Base-by-base conservation (phyloP, 2,888 invertebrate genomes). In the Elegia similella region DNA sequence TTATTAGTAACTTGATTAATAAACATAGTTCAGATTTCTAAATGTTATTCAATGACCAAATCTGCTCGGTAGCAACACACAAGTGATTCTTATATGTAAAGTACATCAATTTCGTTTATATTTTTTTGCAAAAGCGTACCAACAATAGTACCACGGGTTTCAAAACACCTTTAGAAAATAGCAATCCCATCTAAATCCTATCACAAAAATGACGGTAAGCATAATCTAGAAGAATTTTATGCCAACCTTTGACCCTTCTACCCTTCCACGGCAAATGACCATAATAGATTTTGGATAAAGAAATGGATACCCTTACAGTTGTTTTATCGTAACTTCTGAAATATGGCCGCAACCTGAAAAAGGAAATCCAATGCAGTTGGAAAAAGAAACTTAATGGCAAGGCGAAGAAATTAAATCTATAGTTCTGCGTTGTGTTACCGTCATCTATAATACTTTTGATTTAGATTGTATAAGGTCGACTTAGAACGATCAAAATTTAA, bases 281-380 rank as follows among this genome's bases (percentile, higher is more conserved):
- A 42, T 32, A 54, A 43, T 54, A 54, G 53, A 54, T 54, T 54
- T 55, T 48, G 47, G 38, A 55, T 55, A 55, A 55, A 55, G 55
- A 47, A 55, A 47, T 47, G 34, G 47, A 55, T 38, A 47, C 46
- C 46, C 38, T 13, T 17, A 47, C 2, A 38, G 55, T 38, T 48
- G 42, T 43, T 54, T 54, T 54, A 54, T 43, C 43, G 54, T 8
- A 30, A 15, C 52, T 43, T 29, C 10, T 54, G 44, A 54, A 54
- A 54, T 54, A 54, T 43, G 43, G 44, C 17, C 23, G 13, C 43
- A 29, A 30, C 30, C 30, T 54, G 23, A 44, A 34, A 34, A 17
- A 38, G 50, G 29, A 54, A 54, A 43, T 30, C 44, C 32, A 8
- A 29, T 54, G 42, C 42, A 43, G 53, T 54, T 15, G 34, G 6